Conservation (phyloP, 2,113 vertebrate genomes). For the Rhynchomys soricoides region DNA sequence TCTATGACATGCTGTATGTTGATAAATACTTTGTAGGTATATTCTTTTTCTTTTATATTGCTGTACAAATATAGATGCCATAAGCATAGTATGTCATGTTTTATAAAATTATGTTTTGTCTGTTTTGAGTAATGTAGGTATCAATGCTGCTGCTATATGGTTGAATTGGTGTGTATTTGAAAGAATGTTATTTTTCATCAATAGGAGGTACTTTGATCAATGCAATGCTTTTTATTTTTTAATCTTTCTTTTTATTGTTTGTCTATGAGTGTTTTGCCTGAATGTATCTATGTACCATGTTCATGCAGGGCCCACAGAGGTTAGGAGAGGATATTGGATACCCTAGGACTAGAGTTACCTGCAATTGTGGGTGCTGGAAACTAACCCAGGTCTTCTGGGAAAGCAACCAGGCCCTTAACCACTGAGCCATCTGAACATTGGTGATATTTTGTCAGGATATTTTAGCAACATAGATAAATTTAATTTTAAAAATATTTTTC, state of each 20-base stretch:
- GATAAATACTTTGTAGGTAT: not conserved
- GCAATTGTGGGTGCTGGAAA: too few relatives aligned
- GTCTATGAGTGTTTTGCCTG: not conserved
- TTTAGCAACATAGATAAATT: not conserved
- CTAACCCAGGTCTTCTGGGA: not conserved
- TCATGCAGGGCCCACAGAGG: not conserved
- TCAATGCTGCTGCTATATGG: not conserved
- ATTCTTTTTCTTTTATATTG: not conserved
- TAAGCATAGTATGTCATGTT: not conserved
- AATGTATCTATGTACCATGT: not conserved
- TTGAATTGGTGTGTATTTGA: not conserved
- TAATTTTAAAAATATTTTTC: not conserved
- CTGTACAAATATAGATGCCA: not conserved
- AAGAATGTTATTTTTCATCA: not conserved
- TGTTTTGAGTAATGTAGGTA: not conserved
- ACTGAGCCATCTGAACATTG: too few relatives aligned
- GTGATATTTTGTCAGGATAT: not conserved
- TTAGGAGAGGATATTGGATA: not conserved
- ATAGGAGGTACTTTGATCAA: not conserved
- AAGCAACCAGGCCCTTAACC: not conserved
- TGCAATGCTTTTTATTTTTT: not conserved
- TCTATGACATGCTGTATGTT: not conserved
- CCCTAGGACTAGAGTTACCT: not conserved
- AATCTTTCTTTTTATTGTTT: not conserved
- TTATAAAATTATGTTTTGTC: not conserved